Base-by-base conservation (phyloP, 2,888 invertebrate species). In the Eristalis tenax region DNA sequence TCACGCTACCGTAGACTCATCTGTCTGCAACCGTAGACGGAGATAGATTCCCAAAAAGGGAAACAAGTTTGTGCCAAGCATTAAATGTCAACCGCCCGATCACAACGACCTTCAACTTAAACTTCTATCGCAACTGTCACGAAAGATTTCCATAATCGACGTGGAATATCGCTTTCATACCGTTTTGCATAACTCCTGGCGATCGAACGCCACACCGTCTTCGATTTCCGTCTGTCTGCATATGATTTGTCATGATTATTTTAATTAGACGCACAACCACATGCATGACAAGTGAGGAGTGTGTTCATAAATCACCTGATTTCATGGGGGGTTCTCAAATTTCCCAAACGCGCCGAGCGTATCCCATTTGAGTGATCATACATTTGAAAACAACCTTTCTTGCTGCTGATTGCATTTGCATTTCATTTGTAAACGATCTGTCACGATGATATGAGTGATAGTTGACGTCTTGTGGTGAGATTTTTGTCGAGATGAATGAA, bases 61-160 rank as follows among this genome's bases (percentile, higher is more conserved):
- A 38, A 65, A 65, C 64, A 15, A 38, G 64, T 35, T 65, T 35
- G 18, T 18, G 64, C 38, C 38, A 38, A 38, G 15, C 18, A 65
- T 35, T 18, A 65, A 38, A 65, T 65, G 64, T 23, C 64, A 65
- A 23, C 10, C 18, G 32, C 13, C n/a, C 22, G 32, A 65, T 38
- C 64, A 65, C 28, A 65, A 35, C 38, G 64, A 65, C 64, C 64
- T 65, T 65, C 64, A 65, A 65, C 64, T 65, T 65, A 22, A 38
- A 35, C 64, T 38, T 59, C 59, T 13, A 26, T 59, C 26, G 6
- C 6, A 59, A 23, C 26, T 26, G 59, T 59, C 59, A 59, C 50
- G 5, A 50, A 26, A 13, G 10, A 59, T 59, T 15, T 5, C 59
- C 59, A 23, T 10, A 11, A 23, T 10, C 59, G 22, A 11, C 22